Conservation (phyloP, 2,888 invertebrate genomes). For the Aporophyla lueneburgensis region DNA sequence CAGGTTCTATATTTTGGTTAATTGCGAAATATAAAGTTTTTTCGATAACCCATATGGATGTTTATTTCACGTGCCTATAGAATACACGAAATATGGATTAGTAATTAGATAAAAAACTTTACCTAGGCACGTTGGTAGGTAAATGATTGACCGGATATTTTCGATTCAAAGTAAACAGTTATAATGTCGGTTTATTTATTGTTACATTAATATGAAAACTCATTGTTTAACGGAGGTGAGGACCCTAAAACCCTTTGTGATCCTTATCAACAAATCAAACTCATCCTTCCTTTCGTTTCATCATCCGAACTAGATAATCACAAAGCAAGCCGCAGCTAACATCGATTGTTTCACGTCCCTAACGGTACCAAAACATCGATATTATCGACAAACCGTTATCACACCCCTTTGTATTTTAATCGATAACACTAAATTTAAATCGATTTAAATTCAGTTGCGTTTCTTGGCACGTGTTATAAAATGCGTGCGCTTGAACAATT, state of each 20-base stretch:
- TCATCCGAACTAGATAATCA: conserved; percentile 53
- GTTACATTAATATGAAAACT: conserved; percentile 32
- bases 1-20: neutral
- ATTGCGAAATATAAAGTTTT: neutral
- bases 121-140: neutral
- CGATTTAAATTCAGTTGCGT: conserved; percentile 83
- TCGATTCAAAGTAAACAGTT: conserved; percentile 8
- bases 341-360: conserved; percentile 51
- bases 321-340: conserved; percentile 54
- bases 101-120: neutral
- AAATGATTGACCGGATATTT: neutral
- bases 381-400: conserved; percentile 75
- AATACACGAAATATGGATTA: neutral
- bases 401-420: conserved; percentile 80
- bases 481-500: conserved; percentile 86
- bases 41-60: neutral
- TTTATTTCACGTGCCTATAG: neutral
- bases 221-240: conserved; percentile 41
- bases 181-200: conserved; percentile 25
- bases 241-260: conserved; percentile 37
- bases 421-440: conserved; percentile 76
- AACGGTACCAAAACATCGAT: conserved; percentile 73
- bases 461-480: conserved; percentile 81
- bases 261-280: conserved; percentile 55
- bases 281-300: conserved; percentile 52